Evolutionary conservation across 2,888 invertebrate species (phyloP), one percentile per base, ranked within the genome.

Genomic region (Agrochola macilenta): DNA sequence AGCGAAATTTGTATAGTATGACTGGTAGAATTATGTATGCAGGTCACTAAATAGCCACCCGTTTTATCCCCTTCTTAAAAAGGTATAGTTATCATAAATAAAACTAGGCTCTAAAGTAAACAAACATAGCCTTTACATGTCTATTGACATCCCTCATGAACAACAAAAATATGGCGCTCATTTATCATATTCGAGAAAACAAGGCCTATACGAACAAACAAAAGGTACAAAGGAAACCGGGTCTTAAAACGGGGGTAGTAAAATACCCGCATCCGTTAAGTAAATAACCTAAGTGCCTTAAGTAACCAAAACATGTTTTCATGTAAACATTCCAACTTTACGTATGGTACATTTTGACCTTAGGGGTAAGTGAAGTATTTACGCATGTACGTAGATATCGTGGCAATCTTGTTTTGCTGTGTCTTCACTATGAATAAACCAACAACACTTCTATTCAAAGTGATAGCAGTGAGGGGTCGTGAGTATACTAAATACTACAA

Each of bases 291-390:
- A 88, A 89, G 80, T 83, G 79, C 68, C 74, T 83, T 78, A 88
- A 85, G 88, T 87, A 89, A 90, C 88, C 87, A 88, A 89, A 92
- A 89, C 90, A 90, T 90, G 90, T 90, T 92, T 91, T 89, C 84
- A 78, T 89, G 82, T 82, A 80, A 86, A 87, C 84, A 79, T 84
- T 82, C 81, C 61, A 77, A 81, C 80, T 82, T 86, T 84, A 87
- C 78, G 74, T 76, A 82, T 71, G 26, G 68, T 84, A 80, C 69
- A 82, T 82, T n/a, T 63, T 71, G 78, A 79, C 76, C 78, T 83
- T 84, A 71, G 65, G 61, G 58, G 14, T 74, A 74, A 74, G 58
- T 66, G 68, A 63, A 74, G 43, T 72, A 73, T 14, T 64, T 43
- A 58, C 66, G 68, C 78, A 74, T 74, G 60, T 71, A 74, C 66